phyloP scores from a whole-genome alignment of 1,140 invertebrate species.

The Diorhabda elongata region DNA sequence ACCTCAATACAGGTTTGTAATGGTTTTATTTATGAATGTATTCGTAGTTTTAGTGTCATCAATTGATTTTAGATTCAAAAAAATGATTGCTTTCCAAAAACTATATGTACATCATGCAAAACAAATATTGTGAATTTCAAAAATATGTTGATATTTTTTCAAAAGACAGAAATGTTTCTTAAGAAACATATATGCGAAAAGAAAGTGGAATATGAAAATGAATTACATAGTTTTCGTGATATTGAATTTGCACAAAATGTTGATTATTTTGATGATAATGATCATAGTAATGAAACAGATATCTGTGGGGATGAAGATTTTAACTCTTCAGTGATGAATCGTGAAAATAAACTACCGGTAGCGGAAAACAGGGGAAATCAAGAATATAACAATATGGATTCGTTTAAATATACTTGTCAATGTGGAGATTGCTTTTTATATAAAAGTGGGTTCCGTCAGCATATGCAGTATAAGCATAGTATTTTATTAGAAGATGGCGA shows the following conservation, averaged over 20 bases:
- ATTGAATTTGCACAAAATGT: not conserved
- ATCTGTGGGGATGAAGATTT: not conserved
- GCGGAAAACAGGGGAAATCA: slow-evolving; percentile 7
- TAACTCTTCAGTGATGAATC: not conserved
- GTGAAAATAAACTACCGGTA: slow-evolving; percentile 6
- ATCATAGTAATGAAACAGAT: not conserved
- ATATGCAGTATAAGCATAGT: slow-evolving; percentile 17
- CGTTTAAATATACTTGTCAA: slow-evolving; percentile 19
- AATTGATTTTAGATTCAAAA: not conserved
- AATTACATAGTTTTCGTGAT: not conserved
- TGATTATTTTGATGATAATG: not conserved
- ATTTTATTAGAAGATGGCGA: slow-evolving; percentile 15
- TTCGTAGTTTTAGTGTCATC: no score
- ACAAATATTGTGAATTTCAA: not conserved
- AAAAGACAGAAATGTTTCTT: not conserved
- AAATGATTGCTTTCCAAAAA: no score
- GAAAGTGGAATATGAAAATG: slow-evolving; percentile 8
- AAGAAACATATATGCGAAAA: not conserved
- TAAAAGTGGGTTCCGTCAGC: slow-evolving; percentile 20
- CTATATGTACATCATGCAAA: not conserved
- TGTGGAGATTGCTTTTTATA: slow-evolving; percentile 22
- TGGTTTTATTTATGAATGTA: no score
- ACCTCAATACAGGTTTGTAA: not conserved
- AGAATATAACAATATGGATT: slow-evolving; percentile 1
- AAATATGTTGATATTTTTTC: not conserved